Evolutionary conservation across 2,888 invertebrate species (phyloP).

Genomic region (Villa cingulata): DNA sequence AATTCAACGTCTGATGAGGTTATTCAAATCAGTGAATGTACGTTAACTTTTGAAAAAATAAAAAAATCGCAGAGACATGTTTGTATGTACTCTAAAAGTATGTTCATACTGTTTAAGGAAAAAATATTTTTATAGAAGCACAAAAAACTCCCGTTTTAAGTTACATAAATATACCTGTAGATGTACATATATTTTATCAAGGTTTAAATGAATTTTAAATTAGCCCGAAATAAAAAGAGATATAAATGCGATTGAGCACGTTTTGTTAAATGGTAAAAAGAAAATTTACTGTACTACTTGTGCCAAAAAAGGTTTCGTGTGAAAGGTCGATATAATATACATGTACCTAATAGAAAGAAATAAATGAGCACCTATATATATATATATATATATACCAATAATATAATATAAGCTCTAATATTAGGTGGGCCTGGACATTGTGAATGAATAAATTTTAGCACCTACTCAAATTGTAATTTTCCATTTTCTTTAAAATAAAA

Average conservation of each 20-base stretch:
- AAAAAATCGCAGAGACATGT: slow-evolving; percentile 4
- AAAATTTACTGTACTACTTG: background rate
- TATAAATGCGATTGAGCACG: slow-evolving; percentile 5
- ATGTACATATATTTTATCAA: too few species aligned
- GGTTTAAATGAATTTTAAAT: slow-evolving; percentile 9
- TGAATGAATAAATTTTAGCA: too few species aligned
- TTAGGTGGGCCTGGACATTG: too few species aligned
- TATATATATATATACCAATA: too few species aligned
- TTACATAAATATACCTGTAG: too few species aligned
- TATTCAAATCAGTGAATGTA: background rate
- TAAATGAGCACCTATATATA: too few species aligned
- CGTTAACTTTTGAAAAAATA: background rate
- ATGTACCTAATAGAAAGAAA: too few species aligned
- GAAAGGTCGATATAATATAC: background rate
- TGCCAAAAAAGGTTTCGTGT: background rate
- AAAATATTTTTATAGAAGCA: too few species aligned
- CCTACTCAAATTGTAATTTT: too few species aligned
- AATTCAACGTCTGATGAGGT: background rate
- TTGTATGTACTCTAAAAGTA: background rate
- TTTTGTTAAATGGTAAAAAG: background rate
- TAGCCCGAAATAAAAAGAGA: slow-evolving; percentile 2
- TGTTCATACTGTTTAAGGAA: too few species aligned
- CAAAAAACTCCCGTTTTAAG: background rate
- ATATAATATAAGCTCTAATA: too few species aligned
- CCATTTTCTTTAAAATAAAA: too few species aligned